Conservation (phyloP, 37 sponge, comb jelly and placozoan species). For the Theonella swinhoei region DNA sequence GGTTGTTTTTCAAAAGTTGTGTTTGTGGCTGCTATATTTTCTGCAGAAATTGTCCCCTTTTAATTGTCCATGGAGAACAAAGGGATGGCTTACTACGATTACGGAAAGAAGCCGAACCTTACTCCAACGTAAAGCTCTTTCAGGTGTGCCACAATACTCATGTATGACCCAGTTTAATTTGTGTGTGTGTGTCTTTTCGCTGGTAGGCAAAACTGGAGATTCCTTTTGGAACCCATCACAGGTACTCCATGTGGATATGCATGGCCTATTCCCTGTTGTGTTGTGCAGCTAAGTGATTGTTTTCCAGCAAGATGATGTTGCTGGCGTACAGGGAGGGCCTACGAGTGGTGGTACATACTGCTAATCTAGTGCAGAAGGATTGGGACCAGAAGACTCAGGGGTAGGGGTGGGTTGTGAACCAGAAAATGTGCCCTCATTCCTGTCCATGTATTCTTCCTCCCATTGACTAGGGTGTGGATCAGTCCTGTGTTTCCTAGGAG, state of each 20-base stretch:
- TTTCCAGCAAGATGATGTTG: conserved; percentile 92
- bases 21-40: too few species aligned
- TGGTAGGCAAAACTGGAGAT: conserved; percentile 63
- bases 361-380: conserved; percentile 87
- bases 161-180: not conserved
- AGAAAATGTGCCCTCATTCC: too few species aligned
- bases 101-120: conserved; percentile 26
- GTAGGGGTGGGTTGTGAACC: too few species aligned
- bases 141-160: conserved; percentile 52
- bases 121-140: conserved; percentile 72
- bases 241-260: conserved; percentile 42
- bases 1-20: too few species aligned
- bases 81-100: conserved; percentile 19
- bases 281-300: conserved; percentile 6
- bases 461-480: conserved; percentile 89
- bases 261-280: not conserved
- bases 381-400: conserved; percentile 92
- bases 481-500: conserved; percentile 83
- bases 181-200: not conserved
- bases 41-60: conserved; percentile 47
- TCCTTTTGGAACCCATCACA: conserved; percentile 76
- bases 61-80: conserved; percentile 78
- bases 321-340: conserved; percentile 76
- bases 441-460: too few species aligned
- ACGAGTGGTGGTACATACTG: conserved; percentile 93